A percentile compares a stretch with the other conserved stretches of the same genome.
phyloP scores from a whole-genome alignment of 2,888 invertebrate species.

The Megaustenia siamemsis region DNA sequence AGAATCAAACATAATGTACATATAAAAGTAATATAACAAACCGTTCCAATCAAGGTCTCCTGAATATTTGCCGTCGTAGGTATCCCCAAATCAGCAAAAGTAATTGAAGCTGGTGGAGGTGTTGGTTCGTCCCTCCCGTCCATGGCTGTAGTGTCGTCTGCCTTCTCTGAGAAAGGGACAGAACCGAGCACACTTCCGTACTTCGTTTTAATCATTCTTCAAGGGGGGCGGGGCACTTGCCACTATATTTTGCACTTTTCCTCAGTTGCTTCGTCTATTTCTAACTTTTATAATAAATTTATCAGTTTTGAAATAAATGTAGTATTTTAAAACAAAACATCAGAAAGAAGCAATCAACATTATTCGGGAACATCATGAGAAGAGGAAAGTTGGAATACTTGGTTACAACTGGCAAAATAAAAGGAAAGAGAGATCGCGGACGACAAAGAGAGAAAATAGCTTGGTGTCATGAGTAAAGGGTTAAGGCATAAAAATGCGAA shows the following conservation, averaged over 20 bases:
- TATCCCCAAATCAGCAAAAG: conserved; percentile 68
- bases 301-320: no score
- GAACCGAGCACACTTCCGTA: conserved; percentile 22
- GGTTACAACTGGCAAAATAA: no score
- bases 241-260: not conserved
- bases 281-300: no score
- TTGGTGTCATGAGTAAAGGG: no score
- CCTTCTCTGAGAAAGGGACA: not conserved
- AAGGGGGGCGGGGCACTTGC: conserved; percentile 7
- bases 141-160: not conserved
- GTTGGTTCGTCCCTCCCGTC: not conserved
- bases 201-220: not conserved
- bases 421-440: no score
- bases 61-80: conserved; percentile 59
- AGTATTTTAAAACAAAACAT: no score
- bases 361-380: no score
- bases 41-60: conserved; percentile 55
- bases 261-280: not conserved
- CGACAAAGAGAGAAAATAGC: no score
- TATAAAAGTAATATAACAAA: conserved; percentile 21
- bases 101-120: conserved; percentile 52
- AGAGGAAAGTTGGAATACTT: no score
- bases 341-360: no score
- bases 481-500: no score
- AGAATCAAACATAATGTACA: no score